These are phyloP conservation scores for Macaca fascicularis DNA, from an alignment of 2,113 vertebrate genomes.

Conservation along the genomic window DNA sequence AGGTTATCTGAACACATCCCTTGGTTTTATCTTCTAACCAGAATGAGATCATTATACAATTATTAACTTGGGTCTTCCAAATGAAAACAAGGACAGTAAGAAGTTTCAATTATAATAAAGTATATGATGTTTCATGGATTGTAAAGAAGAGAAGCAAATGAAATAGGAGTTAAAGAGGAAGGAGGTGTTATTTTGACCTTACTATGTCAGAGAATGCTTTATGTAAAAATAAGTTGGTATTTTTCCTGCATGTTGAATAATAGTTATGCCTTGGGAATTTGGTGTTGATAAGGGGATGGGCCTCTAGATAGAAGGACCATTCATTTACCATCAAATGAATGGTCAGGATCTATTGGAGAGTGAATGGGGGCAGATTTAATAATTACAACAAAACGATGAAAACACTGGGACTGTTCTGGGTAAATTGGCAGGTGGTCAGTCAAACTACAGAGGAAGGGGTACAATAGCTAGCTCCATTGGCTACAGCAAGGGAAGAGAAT, in stretches of 20 bases:
- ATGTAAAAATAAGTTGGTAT: not conserved
- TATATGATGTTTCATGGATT: not conserved
- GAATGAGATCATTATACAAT: not conserved
- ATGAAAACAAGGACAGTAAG: not conserved
- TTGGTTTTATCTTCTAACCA: not conserved
- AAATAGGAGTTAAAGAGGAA: not conserved
- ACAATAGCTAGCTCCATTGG: not conserved
- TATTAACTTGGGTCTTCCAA: not conserved
- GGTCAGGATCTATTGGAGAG: not conserved
- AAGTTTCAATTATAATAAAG: constrained; percentile 24
- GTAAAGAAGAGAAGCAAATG: not conserved
- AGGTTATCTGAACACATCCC: not conserved
- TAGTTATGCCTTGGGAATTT: not conserved
- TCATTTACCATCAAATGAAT: not conserved
- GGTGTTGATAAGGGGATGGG: not conserved
- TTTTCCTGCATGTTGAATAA: not conserved
- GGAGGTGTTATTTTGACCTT: not conserved
- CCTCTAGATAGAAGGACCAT: not conserved
- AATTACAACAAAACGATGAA: not conserved
- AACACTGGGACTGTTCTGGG: not conserved
- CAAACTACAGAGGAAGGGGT: not conserved
- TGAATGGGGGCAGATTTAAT: not conserved
- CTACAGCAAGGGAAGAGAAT: not conserved
- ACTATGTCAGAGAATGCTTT: not conserved
- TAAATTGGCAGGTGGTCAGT: not conserved